phyloP scores from a whole-genome alignment of 2,888 invertebrate species.

The Plusia festucae region DNA sequence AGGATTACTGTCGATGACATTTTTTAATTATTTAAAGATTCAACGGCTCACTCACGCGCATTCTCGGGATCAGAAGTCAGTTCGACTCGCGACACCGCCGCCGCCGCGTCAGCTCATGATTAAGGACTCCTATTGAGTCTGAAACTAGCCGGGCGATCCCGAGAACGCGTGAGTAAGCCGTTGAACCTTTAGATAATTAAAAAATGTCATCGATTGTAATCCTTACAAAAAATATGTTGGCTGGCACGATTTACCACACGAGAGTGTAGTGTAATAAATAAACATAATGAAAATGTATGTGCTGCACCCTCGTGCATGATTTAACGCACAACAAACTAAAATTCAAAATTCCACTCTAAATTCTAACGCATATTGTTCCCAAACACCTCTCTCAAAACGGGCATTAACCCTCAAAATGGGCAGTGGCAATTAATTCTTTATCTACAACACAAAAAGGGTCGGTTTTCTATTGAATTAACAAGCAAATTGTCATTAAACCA shows the following conservation, averaged over 20 bases:
- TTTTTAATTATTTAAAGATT: too few relatives aligned
- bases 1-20: too few relatives aligned
- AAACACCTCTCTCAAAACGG: slow-evolving; percentile 18
- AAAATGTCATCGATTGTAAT: too few relatives aligned
- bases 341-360: slow-evolving; percentile 4
- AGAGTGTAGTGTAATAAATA: not conserved
- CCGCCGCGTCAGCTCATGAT: too few relatives aligned
- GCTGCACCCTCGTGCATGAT: not conserved
- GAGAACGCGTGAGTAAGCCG: too few relatives aligned
- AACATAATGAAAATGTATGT: not conserved
- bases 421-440: slow-evolving; percentile 45
- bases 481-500: slow-evolving; percentile 53
- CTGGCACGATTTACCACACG: not conserved
- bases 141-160: too few relatives aligned
- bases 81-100: too few relatives aligned
- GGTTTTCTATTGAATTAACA: slow-evolving; percentile 54
- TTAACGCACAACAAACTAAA: slow-evolving; percentile 5
- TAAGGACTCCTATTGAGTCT: too few relatives aligned
- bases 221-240: not conserved
- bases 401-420: slow-evolving; percentile 16
- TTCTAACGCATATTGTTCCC: slow-evolving; percentile 20
- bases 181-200: too few relatives aligned
- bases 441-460: slow-evolving; percentile 42
- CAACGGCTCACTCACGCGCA: too few relatives aligned
- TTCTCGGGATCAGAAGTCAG: too few relatives aligned